Conservation (phyloP, 2,113 vertebrate species). For the Hippocampus barbouri region DNA sequence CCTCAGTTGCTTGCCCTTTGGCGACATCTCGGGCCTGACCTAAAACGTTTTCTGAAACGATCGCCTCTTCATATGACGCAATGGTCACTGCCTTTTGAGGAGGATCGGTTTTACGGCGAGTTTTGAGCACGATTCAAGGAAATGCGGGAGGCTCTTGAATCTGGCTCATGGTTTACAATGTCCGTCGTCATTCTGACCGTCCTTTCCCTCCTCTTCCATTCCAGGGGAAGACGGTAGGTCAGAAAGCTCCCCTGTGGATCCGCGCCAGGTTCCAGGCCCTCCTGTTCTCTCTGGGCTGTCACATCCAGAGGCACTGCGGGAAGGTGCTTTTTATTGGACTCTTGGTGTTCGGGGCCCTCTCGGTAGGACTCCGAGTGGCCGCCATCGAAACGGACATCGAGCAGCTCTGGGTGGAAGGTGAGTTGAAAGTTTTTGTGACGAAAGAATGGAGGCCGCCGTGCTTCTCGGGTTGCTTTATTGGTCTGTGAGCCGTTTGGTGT, state of each 20-base stretch:
- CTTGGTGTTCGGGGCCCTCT: conserved; percentile 90
- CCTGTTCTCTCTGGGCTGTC: conserved; percentile 92
- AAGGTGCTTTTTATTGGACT: conserved; percentile 97
- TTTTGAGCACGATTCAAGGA: not conserved
- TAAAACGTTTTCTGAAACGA: not conserved
- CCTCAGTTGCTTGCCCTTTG: no score
- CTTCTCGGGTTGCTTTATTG: not conserved
- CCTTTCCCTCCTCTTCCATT: conserved; percentile 52
- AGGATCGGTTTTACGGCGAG: not conserved
- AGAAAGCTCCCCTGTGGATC: conserved; percentile 89
- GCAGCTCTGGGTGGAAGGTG: conserved; percentile 98
- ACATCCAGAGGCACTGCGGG: conserved; percentile 96
- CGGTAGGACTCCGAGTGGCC: conserved; percentile 89
- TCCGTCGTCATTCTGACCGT: conserved; percentile 20
- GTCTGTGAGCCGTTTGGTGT: not conserved
- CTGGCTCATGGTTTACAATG: not conserved
- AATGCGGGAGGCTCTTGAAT: not conserved
- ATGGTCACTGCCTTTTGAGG: not conserved
- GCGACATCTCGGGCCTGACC: not conserved
- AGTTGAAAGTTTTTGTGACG: conserved; percentile 57
- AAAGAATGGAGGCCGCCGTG: not conserved
- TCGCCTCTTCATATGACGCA: not conserved
- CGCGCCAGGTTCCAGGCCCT: conserved; percentile 91
- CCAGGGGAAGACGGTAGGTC: conserved; percentile 84
- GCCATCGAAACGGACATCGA: conserved; percentile 96